Evolutionary conservation across 2,888 invertebrate genomes (phyloP), one percentile per base, ranked within the genome.

Genomic region (Terebella lapidaria): DNA sequence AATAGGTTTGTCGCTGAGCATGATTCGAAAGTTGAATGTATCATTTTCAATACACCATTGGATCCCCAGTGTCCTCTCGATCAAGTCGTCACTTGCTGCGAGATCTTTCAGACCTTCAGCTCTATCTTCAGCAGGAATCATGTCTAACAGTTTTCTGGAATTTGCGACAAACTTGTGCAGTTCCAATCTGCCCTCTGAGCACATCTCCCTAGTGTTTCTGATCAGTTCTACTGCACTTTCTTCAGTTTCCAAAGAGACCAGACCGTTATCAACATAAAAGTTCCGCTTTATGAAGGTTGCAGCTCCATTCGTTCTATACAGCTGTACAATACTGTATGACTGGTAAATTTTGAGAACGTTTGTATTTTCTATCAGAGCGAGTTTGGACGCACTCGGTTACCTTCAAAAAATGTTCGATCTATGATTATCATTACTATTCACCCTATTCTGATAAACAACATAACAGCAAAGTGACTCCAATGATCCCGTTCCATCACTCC

Each of bases 31-130:
- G 24, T 59, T 61, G 56, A 71, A 65, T 1, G 54, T 29, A 54
- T 70, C 69, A n/a, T 61, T 62, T 18, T 66, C 61, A 2, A 66
- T 55, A 57, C 63, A 64, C 70, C 68, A 68, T 22, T 61, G 54
- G n/a, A 65, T 45, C 20, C 68, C 67, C 2, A 58, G 47, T 10
- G 55, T 25, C 15, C 59, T 2, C 20, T 49, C 56, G 10, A 47
- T 18, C 5, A 10, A 27, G 24, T 35, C 3, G 22, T 57, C 49
- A 3, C 42, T 3, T 5, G 10, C 18, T n/a, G 35, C 26, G 3
- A 46, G 20, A 5, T 47, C 30, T 57, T 57, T 2, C 27, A 57
- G 5, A n/a, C 27, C 28, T 3, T 2, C 27, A 5, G 57, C 27
- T 27, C 57, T 24, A 4, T 51, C 51, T 27, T 47, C 49, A 3